phyloP scores from a whole-genome alignment of 2,113 vertebrate genomes.

The Crypturellus undulatus region DNA sequence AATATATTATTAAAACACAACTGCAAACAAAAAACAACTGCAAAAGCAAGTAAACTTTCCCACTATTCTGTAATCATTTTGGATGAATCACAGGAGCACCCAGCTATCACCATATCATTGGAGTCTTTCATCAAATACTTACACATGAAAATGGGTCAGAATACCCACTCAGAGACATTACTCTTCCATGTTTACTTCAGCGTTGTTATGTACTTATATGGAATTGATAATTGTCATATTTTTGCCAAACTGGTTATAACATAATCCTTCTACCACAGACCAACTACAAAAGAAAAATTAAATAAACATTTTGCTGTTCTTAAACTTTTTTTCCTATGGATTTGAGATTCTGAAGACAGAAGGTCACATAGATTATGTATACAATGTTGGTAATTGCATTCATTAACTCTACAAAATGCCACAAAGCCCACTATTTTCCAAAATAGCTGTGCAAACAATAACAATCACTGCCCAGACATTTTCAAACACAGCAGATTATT shows the following conservation, averaged over 20 bases:
- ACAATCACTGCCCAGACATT: conserved; percentile 79
- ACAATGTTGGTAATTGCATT: conserved; percentile 79
- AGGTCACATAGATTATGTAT: conserved; percentile 78
- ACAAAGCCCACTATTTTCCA: conserved; percentile 65
- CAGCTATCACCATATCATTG: conserved; percentile 12
- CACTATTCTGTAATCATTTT: conserved; percentile 16
- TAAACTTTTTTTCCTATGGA: conserved; percentile 48
- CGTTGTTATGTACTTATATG: conserved; percentile 79
- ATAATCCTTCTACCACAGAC: conserved; percentile 77
- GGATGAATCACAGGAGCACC: conserved; percentile 11
- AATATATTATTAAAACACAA: neutral
- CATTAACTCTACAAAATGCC: conserved; percentile 75
- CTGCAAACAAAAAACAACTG: neutral
- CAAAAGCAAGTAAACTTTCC: conserved; percentile 1
- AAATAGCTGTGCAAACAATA: conserved; percentile 79
- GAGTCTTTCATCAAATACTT: conserved; percentile 29
- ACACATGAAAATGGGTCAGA: conserved; percentile 47
- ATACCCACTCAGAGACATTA: neutral
- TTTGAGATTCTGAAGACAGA: conserved; percentile 80
- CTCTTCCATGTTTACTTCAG: conserved; percentile 67
- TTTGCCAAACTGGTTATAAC: conserved; percentile 75
- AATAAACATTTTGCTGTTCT: conserved; percentile 78
- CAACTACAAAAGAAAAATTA: conserved; percentile 77
- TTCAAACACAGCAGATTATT: conserved; percentile 83
- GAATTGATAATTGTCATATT: conserved; percentile 80